Evolutionary conservation across 2,113 vertebrate genomes (phyloP).

Genomic region (Aythya baeri): DNA sequence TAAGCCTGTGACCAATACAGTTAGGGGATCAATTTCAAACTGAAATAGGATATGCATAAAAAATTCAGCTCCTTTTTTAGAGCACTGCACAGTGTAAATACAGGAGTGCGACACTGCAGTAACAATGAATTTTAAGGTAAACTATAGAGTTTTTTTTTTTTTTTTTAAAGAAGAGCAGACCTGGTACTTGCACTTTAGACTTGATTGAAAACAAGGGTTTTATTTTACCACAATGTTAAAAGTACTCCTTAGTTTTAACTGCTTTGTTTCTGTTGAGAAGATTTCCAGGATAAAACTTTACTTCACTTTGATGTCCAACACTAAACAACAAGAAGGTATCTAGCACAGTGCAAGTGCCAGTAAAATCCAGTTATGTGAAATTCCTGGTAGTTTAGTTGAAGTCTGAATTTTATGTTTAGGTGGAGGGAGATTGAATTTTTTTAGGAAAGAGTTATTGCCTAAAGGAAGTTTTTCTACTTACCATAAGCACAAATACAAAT

Average conservation of each 20-base stretch:
- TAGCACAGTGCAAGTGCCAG: neutral
- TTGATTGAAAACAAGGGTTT: neutral
- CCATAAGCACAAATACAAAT: neutral
- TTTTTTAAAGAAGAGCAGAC: neutral
- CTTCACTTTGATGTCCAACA: neutral
- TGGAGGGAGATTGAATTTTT: neutral
- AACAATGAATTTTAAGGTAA: neutral
- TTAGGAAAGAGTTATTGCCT: neutral
- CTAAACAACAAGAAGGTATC: neutral
- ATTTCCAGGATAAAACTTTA: neutral
- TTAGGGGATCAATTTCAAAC: neutral
- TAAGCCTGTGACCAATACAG: neutral
- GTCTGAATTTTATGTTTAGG: constrained; percentile 1
- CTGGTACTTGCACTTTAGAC: neutral
- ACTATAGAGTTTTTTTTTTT: neutral
- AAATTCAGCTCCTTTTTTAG: neutral
- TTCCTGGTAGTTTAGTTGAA: neutral
- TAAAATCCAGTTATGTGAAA: neutral
- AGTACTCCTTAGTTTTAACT: neutral
- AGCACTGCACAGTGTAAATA: neutral
- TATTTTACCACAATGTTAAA: neutral
- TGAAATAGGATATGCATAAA: neutral
- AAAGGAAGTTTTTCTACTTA: neutral
- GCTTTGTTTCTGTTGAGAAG: neutral
- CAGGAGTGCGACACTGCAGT: neutral